phyloP scores from a whole-genome alignment of 2,888 invertebrate genomes.

The Bursaphelenchus okinawaensis region DNA sequence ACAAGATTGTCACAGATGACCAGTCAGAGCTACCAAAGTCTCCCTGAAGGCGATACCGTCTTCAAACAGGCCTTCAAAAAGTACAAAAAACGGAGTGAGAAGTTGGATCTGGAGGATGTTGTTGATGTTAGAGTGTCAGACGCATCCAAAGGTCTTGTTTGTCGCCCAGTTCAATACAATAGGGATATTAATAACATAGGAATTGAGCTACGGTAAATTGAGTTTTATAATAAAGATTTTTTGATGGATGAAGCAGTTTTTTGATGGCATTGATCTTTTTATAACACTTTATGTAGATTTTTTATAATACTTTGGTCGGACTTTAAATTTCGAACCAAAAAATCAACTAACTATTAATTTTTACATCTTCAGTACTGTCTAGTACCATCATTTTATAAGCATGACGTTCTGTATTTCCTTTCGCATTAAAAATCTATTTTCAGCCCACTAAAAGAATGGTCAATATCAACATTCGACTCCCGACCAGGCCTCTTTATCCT shows the following conservation, averaged over 20 bases:
- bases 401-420: no score
- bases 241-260: no score
- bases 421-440: no score
- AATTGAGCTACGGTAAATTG: background rate
- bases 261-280: no score
- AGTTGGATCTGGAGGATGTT: slow-evolving; percentile 67
- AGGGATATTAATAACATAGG: background rate
- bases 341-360: no score
- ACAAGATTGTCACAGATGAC: slow-evolving; percentile 4
- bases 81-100: slow-evolving; percentile 70
- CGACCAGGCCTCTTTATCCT: slow-evolving; percentile 43
- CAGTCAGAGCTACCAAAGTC: slow-evolving; percentile 14
- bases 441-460: slow-evolving; percentile 32
- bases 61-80: slow-evolving; percentile 74
- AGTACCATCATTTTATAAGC: no score
- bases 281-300: no score
- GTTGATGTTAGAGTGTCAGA: slow-evolving; percentile 62
- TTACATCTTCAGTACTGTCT: no score
- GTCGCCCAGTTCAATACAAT: slow-evolving; percentile 9
- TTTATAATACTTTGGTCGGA: no score
- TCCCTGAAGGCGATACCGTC: background rate
- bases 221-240: background rate
- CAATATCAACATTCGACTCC: slow-evolving; percentile 29
- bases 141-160: slow-evolving; percentile 14
- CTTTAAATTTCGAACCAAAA: no score